Conservation (phyloP, 2,797 vertebrate species). For the Sebastiscus tertius region DNA sequence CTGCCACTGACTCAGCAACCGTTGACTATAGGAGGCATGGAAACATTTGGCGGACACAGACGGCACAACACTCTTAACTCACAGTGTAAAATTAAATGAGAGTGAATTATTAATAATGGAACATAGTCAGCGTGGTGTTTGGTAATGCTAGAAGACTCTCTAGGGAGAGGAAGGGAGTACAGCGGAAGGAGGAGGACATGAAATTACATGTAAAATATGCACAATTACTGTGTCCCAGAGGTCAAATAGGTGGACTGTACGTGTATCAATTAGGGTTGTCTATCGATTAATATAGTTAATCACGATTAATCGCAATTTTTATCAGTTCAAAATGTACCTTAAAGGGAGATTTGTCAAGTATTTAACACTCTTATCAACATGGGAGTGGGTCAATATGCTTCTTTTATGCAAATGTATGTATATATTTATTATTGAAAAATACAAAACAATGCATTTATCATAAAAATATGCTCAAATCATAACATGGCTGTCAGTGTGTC, state of each 20-base stretch:
- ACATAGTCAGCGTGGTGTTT: constrained; percentile 61
- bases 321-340: too few species aligned
- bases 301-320: too few species aligned
- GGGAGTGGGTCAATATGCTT: too few species aligned
- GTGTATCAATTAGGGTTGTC: not conserved
- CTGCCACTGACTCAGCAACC: constrained; percentile 17
- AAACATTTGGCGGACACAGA: constrained; percentile 44
- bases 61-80: constrained; percentile 46
- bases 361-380: too few species aligned
- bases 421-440: too few species aligned
- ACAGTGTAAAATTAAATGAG: constrained; percentile 72
- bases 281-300: too few species aligned
- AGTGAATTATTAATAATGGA: constrained; percentile 84
- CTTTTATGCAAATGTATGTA: too few species aligned
- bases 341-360: too few species aligned
- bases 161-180: not conserved
- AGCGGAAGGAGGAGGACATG: not conserved
- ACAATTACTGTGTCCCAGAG: not conserved
- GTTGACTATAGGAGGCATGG: not conserved
- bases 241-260: not conserved
- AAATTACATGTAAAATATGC: not conserved
- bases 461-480: too few species aligned
- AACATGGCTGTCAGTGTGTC: too few species aligned
- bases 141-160: constrained; percentile 66
- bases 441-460: too few species aligned